Base-by-base conservation (phyloP, 2,113 vertebrate genomes). In the Peromyscus polionotus region DNA sequence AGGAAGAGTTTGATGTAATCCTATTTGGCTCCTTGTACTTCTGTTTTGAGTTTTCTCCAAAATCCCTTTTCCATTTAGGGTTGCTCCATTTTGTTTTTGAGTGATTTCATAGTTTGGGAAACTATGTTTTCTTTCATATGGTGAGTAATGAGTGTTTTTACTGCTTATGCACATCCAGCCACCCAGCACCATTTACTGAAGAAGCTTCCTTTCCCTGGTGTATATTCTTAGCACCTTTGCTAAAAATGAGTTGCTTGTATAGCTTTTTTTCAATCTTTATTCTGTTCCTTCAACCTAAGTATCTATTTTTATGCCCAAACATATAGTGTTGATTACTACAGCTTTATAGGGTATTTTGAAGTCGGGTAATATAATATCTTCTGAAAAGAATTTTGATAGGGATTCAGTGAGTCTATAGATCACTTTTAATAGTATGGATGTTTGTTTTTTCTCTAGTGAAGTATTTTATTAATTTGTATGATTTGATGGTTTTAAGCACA, bases 401-500 rank as follows among this genome's bases (percentile, higher is more conserved):
- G 17, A 33, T 79, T 68, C 84, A 57, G 0, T 79, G 79, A 84
- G 8, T 57, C 36, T 54, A 7, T 54, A 75, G 14, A 42, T 84
- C 11, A 48, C 10, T 90, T 48, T 90, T 70, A 48, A 39, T 76
- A 51, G 11, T 31, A 4, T 81, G 20, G 13, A 88, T 22, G 51
- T 51, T 51, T 51, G 51, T 51, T 51, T 51, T 51, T 90, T 95
- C 86, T 95, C 98, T 98, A 97, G 36, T 92, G 61, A 95, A 92
- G 45, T 75, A 45, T 36, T 97, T 98, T 97, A 96, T 96, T 88
- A 84, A 96, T 96, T 93, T 90, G 28, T 94, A 90, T 0, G 57
- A 91, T 90, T 96, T 94, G 95, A 96, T 94, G 48, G n/a, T 95
- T 51, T 97, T 97, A 97, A 94, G 65, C 92, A 97, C 86, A 96